These are phyloP conservation scores for Rhynchonycteris naso DNA, from an alignment of 2,797 vertebrate genomes.

Conservation along the genomic window DNA sequence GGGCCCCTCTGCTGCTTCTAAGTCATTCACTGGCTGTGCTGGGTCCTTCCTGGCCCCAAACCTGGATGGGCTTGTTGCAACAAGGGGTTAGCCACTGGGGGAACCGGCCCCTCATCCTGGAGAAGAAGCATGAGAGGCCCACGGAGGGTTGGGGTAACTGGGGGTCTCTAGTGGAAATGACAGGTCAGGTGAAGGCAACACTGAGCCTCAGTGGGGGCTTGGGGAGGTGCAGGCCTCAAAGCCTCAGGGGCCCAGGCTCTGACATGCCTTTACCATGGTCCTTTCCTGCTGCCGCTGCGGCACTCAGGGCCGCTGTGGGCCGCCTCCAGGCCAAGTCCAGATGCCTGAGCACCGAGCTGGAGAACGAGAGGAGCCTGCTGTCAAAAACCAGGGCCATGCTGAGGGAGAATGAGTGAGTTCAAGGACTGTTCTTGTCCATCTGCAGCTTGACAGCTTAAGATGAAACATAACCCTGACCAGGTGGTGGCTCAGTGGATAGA, in stretches of 20 bases:
- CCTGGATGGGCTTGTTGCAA: not conserved
- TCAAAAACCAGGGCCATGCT: conserved; percentile 80
- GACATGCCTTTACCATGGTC: not conserved
- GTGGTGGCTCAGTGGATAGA: too few relatives aligned
- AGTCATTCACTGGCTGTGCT: too few relatives aligned
- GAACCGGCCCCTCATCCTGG: not conserved
- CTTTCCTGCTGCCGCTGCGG: not conserved
- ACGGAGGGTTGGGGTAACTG: accelerated
- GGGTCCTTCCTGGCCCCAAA: not conserved
- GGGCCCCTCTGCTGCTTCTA: accelerated
- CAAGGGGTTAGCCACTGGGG: not conserved
- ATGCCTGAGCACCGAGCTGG: conserved; percentile 86
- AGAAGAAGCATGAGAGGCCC: not conserved
- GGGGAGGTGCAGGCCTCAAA: not conserved
- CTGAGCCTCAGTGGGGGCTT: not conserved
- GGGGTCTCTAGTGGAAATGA: not conserved
- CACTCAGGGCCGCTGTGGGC: conserved; percentile 86
- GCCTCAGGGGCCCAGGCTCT: not conserved
- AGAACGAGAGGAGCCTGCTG: conserved; percentile 86
- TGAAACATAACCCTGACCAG: too few relatives aligned
- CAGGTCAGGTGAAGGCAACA: not conserved
- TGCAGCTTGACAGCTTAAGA: too few relatives aligned
- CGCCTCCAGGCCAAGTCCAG: conserved; percentile 85
- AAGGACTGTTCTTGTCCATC: not conserved
- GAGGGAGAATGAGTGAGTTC: conserved; percentile 83